phyloP scores from a whole-genome alignment of 2,113 vertebrate species.

The Nansenia antarctica region DNA sequence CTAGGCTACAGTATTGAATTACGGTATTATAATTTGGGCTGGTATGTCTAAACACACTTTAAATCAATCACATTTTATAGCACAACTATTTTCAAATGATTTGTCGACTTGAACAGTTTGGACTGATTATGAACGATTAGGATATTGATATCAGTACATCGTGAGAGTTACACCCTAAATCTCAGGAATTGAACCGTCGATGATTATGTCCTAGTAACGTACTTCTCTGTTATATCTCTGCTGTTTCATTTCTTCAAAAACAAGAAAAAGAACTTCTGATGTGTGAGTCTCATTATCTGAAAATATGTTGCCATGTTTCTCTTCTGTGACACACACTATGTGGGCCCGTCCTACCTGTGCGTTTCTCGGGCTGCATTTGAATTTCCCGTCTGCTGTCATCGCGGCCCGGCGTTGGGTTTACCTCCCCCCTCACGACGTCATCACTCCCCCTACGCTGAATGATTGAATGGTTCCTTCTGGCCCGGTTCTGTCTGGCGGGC shows the following conservation, averaged over 20 bases:
- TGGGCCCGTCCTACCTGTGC: slow-evolving; percentile 86
- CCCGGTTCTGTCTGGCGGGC: slow-evolving; percentile 80
- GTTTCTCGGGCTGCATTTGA: slow-evolving; percentile 92
- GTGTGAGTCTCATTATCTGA: slow-evolving; percentile 85
- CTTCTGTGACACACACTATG: slow-evolving; percentile 90
- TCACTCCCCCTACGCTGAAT: slow-evolving; percentile 73
- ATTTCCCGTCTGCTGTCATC: slow-evolving; percentile 83
- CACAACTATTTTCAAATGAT: no score
- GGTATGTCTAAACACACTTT: background rate
- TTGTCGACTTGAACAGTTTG: background rate
- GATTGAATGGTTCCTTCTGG: slow-evolving; percentile 78
- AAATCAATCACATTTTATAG: no score
- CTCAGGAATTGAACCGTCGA: background rate
- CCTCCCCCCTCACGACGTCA: slow-evolving; percentile 43
- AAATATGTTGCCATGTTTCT: slow-evolving; percentile 93
- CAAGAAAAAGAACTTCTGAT: slow-evolving; percentile 12
- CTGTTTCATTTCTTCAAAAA: slow-evolving; percentile 57
- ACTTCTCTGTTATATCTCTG: slow-evolving; percentile 79
- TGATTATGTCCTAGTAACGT: background rate
- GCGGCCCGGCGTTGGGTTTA: slow-evolving; percentile 78
- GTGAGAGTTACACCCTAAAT: background rate
- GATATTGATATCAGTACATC: background rate
- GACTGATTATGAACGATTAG: no score
- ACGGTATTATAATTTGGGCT: background rate
- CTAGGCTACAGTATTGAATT: no score